Conservation (phyloP, 53 echinoderm and acorn worm genomes). For the Luidia sarsii region DNA sequence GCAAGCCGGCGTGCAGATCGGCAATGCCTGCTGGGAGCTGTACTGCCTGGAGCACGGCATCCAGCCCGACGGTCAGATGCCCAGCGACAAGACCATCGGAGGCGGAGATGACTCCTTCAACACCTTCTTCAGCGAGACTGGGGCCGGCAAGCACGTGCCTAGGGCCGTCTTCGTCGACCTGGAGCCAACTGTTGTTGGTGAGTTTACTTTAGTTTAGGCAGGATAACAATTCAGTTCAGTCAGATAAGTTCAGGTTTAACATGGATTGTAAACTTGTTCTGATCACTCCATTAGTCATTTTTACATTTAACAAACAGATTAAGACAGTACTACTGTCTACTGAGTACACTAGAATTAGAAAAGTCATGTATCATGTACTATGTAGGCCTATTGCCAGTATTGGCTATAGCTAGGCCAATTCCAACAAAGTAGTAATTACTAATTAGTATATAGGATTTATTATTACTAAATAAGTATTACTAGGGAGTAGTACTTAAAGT, state of each 20-base stretch:
- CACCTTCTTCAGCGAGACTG: constrained; percentile 72
- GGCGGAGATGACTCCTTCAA: constrained; percentile 65
- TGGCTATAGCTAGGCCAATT: too few relatives aligned
- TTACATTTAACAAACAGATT: neutral
- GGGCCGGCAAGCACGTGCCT: constrained; percentile 57
- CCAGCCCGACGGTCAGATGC: constrained; percentile 90
- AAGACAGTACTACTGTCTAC: neutral
- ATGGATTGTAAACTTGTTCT: neutral
- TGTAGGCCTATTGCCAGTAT: too few relatives aligned
- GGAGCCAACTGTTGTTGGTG: constrained; percentile 82
- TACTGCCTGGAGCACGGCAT: constrained; percentile 90
- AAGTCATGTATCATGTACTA: neutral
- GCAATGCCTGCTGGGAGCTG: constrained; percentile 90
- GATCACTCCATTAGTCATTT: neutral
- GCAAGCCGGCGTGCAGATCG: constrained; percentile 83
- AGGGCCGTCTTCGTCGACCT: constrained; percentile 71
- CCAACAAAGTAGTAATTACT: too few relatives aligned
- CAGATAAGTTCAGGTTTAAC: neutral
- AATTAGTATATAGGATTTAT: too few relatives aligned
- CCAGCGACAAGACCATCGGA: constrained; percentile 85
- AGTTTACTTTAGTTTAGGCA: neutral
- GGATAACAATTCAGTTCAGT: neutral
- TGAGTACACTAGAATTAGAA: neutral
- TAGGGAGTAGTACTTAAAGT: too few relatives aligned
- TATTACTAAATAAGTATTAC: too few relatives aligned